Percentiles rank a stretch among this genome's conserved stretches.
Evolutionary conservation across 2,797 vertebrate genomes (phyloP).

Genomic region (Betta splendens): DNA sequence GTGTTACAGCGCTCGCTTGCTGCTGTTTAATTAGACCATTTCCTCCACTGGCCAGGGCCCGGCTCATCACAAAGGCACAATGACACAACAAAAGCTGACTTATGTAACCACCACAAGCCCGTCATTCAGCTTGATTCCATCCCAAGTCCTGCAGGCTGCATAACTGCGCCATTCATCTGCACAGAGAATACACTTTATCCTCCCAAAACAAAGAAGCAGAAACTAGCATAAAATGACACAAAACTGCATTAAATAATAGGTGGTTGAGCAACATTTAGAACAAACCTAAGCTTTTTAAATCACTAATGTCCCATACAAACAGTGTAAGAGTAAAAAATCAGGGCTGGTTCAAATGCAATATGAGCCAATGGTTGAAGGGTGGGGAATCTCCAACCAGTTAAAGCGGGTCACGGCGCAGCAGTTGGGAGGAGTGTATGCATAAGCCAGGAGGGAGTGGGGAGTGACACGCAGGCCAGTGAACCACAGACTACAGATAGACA

Average conservation of each 20-base stretch:
- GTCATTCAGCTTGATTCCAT: slow-evolving; percentile 58
- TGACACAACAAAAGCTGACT: slow-evolving; percentile 61
- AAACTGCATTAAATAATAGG: slow-evolving; percentile 23
- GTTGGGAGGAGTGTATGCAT: slow-evolving; percentile 24
- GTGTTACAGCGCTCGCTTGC: slow-evolving; percentile 24
- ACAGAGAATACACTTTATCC: slow-evolving; percentile 43
- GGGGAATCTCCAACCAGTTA: slow-evolving; percentile 17
- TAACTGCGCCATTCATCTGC: slow-evolving; percentile 62
- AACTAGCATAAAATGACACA: slow-evolving; percentile 14
- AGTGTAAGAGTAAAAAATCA: neutral
- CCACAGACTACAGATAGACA: neutral
- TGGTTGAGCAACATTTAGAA: neutral
- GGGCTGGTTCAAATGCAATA: neutral
- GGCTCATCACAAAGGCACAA: slow-evolving; percentile 53
- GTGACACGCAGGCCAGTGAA: slow-evolving; percentile 10
- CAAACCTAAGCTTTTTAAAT: no score
- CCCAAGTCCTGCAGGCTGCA: slow-evolving; percentile 47
- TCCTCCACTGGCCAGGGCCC: slow-evolving; percentile 26
- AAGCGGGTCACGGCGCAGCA: slow-evolving; percentile 35
- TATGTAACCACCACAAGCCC: slow-evolving; percentile 68
- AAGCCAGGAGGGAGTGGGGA: slow-evolving; percentile 17
- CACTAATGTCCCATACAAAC: no score
- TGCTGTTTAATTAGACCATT: slow-evolving; percentile 52
- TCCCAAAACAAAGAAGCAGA: slow-evolving; percentile 29
- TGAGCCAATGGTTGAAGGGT: slow-evolving; percentile 18